Evolutionary conservation across 2,797 vertebrate species (phyloP).

Genomic region (Sebastes matsubarae): DNA sequence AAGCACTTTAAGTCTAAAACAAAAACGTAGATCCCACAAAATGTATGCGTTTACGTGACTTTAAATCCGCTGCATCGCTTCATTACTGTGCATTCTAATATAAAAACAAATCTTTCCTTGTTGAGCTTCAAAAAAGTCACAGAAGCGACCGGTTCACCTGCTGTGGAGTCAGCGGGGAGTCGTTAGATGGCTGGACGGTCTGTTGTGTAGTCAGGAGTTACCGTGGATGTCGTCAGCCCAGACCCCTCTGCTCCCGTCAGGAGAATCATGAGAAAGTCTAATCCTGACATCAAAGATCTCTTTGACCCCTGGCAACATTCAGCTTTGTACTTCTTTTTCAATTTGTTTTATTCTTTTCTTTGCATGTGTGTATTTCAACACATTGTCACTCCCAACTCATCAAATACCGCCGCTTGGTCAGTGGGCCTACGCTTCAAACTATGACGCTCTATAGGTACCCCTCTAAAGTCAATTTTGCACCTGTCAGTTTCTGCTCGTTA

Average conservation of each 20-base stretch:
- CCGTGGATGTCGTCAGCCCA: conserved; percentile 46
- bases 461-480: background rate
- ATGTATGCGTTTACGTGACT: background rate
- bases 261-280: background rate
- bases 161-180: background rate
- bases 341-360: background rate
- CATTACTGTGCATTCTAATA: background rate
- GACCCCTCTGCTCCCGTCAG: conserved; percentile 16
- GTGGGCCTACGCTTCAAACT: background rate
- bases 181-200: background rate
- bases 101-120: background rate
- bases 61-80: background rate
- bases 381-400: background rate
- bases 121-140: background rate
- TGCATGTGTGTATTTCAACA: background rate
- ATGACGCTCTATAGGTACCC: background rate
- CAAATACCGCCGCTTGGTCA: background rate
- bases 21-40: background rate
- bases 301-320: conserved; percentile 10
- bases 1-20: no score
- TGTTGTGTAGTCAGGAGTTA: conserved; percentile 16
- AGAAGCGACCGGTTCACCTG: background rate
- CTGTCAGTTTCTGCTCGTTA: background rate
- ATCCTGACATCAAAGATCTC: conserved; percentile 42
- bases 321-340: background rate